phyloP scores from a whole-genome alignment of 2,888 invertebrate species.

The Callyntrura sp. region DNA sequence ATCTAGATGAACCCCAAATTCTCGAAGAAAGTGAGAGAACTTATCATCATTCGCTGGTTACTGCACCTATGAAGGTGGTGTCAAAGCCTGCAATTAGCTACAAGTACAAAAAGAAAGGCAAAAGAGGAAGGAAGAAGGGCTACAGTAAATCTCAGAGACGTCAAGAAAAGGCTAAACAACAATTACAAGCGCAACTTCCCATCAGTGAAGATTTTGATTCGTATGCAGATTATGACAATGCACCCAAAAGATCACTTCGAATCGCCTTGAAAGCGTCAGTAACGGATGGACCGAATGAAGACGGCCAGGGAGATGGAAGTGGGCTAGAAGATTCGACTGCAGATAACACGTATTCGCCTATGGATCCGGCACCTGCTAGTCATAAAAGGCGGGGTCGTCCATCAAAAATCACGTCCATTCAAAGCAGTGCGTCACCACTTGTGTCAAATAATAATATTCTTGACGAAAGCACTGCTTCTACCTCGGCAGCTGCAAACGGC shows the following conservation, averaged over 20 bases:
- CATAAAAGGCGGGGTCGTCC: slow-evolving; percentile 28
- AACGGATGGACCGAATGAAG: slow-evolving; percentile 29
- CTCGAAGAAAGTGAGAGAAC: background rate
- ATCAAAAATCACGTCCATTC: background rate
- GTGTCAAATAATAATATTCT: background rate
- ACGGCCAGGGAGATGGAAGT: background rate
- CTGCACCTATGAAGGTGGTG: background rate
- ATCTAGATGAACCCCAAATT: slow-evolving; percentile 12
- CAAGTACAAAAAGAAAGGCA: slow-evolving; percentile 48
- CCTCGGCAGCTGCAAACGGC: slow-evolving; percentile 47
- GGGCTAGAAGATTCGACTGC: background rate
- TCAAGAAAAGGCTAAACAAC: slow-evolving; percentile 26
- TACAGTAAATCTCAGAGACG: slow-evolving; percentile 31
- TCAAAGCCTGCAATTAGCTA: background rate
- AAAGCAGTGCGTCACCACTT: background rate
- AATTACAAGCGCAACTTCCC: background rate
- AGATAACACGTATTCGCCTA: background rate
- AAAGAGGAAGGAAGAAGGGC: slow-evolving; percentile 42
- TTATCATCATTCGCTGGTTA: background rate
- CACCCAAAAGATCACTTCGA: slow-evolving; percentile 70
- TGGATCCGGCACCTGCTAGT: background rate
- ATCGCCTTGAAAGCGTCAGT: slow-evolving; percentile 73
- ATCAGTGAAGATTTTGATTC: background rate
- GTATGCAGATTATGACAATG: slow-evolving; percentile 40
- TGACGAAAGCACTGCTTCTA: slow-evolving; percentile 2